A percentile compares a stretch with the other conserved stretches of the same genome.
Evolutionary conservation across 2,797 vertebrate species (phyloP).

Genomic region (Gambusia yucatana): DNA sequence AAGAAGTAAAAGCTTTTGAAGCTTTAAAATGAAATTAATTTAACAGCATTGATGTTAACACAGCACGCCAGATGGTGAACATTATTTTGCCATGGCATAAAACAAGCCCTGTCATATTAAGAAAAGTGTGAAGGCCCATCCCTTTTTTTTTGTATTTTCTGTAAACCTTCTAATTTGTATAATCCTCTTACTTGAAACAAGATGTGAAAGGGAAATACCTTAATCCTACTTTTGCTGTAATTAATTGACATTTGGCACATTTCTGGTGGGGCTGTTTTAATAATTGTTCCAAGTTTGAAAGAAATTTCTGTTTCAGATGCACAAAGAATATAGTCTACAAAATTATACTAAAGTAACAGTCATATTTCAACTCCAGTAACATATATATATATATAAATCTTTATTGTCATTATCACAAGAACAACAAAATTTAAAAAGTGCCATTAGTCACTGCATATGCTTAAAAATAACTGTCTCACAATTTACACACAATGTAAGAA

Average conservation of each 20-base stretch:
- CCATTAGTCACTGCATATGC: too few relatives aligned
- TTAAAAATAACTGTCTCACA: too few relatives aligned
- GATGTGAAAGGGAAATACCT: not conserved
- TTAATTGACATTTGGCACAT: not conserved
- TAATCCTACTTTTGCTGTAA: not conserved
- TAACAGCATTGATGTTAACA: constrained; percentile 26
- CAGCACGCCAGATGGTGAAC: constrained; percentile 8
- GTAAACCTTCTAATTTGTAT: not conserved
- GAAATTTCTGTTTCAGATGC: not conserved
- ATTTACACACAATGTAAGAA: too few relatives aligned
- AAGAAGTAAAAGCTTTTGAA: constrained; percentile 42
- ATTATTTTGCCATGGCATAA: not conserved
- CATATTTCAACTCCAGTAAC: not conserved
- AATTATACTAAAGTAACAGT: not conserved
- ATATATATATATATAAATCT: too few relatives aligned
- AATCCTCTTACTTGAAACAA: not conserved
- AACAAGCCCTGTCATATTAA: not conserved
- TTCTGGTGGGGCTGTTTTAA: not conserved
- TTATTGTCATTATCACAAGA: too few relatives aligned
- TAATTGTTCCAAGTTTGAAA: not conserved
- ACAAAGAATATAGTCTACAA: not conserved
- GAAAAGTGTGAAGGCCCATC: not conserved
- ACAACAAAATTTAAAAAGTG: too few relatives aligned
- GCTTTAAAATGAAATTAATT: constrained; percentile 51
- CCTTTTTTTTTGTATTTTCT: not conserved